Evolutionary conservation across 2,113 vertebrate species (phyloP), one percentile per base, ranked within the genome.

Genomic region (Odocoileus virginianus): DNA sequence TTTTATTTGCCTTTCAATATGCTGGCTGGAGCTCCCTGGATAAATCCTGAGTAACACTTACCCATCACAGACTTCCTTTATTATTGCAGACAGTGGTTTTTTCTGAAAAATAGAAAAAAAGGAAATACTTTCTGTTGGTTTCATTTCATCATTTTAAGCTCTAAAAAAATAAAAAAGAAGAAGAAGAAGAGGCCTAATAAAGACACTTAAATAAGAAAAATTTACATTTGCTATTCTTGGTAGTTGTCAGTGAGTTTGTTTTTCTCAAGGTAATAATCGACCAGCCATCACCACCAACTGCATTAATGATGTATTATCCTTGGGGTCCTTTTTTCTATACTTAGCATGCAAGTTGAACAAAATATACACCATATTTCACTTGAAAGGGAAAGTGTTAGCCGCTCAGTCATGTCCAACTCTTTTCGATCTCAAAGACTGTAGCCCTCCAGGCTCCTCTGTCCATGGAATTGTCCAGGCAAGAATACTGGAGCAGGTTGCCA

Each of bases 21-120:
- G 55, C 50, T 52, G 45, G 43, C 17, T 43, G 17, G 5, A 54
- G 27, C 60, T 33, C 16, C 47, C 88, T 19, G 5, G 4, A 36
- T 7, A 40, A 78, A n/a, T 14, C 47, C 21, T 82, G 33, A 98
- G 36, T 19, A 90, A 71, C 90, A 99, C 99, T 99, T 98, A 99
- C 99, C 99, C 99, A 82, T 99, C 99, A 28, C 99, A 99, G 97
- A 99, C 99, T 99, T 99, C 99, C 98, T 99, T 99, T 98, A 99
- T 99, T 98, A 99, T 99, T 85, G 99, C 99, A 17, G 99, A 99
- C 94, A 99, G 99, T 57, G 99, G 99, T 97, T 99, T 99, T 99
- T 99, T 99, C 99, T 99, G 99, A 92, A 98, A 98, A 97, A 94
- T 27, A 97, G 95, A 95, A 81, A 98, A 86, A 97, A 78, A 54